These are phyloP conservation scores for Phrynocephalus guinanensis DNA, from an alignment of 2,797 vertebrate species.

Conservation along the genomic window DNA sequence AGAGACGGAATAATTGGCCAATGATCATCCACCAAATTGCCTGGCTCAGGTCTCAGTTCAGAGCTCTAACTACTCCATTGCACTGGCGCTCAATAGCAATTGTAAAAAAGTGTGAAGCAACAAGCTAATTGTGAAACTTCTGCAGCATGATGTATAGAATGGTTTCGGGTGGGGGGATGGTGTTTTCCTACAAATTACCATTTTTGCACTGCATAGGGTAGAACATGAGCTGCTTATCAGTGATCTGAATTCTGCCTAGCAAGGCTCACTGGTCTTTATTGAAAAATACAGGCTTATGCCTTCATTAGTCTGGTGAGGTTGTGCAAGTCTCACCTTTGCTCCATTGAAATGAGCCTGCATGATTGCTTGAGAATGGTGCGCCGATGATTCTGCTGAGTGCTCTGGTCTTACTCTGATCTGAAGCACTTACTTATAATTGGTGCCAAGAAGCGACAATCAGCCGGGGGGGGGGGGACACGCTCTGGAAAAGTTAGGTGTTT, in stretches of 20 bases:
- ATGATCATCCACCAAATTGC: not conserved
- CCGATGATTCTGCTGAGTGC: conserved; percentile 56
- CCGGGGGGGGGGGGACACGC: conserved; percentile 55
- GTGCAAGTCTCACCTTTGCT: conserved; percentile 64
- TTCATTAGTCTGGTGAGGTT: conserved; percentile 58
- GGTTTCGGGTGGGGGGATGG: fast-evolving
- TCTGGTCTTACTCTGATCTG: conserved; percentile 55
- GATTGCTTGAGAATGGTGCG: conserved; percentile 55
- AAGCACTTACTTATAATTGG: conserved; percentile 69
- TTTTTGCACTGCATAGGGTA: conserved; percentile 42
- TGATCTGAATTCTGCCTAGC: conserved; percentile 59
- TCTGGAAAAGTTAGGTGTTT: conserved; percentile 27
- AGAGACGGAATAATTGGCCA: not conserved
- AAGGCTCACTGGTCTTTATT: conserved; percentile 39
- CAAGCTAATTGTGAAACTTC: not conserved
- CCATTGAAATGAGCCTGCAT: conserved; percentile 50
- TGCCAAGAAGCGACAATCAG: conserved; percentile 60
- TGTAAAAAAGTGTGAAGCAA: not conserved
- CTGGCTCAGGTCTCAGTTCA: not conserved
- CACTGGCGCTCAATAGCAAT: not conserved
- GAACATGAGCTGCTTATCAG: conserved; percentile 54
- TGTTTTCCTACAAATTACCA: conserved; percentile 24
- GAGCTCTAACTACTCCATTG: not conserved
- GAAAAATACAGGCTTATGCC: conserved; percentile 48
- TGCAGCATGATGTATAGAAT: not conserved